Base-by-base conservation (phyloP, 2,888 invertebrate genomes). In the Macaria notata region DNA sequence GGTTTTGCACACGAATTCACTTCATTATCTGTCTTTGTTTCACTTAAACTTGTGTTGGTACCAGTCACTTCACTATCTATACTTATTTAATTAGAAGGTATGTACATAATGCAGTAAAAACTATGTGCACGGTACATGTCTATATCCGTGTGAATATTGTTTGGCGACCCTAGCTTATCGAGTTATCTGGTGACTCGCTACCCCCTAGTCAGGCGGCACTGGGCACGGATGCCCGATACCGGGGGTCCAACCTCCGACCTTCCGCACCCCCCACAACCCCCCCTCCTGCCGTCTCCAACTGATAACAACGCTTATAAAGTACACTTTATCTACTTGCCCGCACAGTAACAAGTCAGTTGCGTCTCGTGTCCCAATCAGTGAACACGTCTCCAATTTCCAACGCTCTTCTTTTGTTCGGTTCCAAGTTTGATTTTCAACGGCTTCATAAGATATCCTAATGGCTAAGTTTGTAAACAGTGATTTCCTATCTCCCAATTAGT, bases 181-280 rank as follows among this genome's bases (percentile, higher is more conserved):
- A 62, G 62, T 63, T 78, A 78, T 78, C 78, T 44, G 62, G 62
- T 61, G 68, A 77, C 75, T 80, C 77, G 66, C 80, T 89, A 91
- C 90, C 90, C 90, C 90, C 90, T 86, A 77, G 87, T 75, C 73
- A 79, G 88, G 73, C 79, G 77, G 81, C 79, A 79, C 88, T 74
- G 79, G 77, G 81, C 79, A 79, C 78, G 70, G 84, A 85, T 85
- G 83, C 72, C 69, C 66, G 58, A 72, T 86, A 89, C 62, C 57
- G 61, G 65, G 76, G 83, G 83, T 82, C 71, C 71, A 74, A 88
- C 87, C 86, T 81, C 71, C 67, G 78, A 76, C 77, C 78, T 74
- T 70, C 62, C 72, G 75, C 70, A 76, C 78, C 76, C 72, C 74
- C 66, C 56, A 19, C 44, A 48, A 76, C 72, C 78, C 73, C 73